Base-by-base conservation (phyloP, 1,140 invertebrate species). In the Neodiprion pinetum region DNA sequence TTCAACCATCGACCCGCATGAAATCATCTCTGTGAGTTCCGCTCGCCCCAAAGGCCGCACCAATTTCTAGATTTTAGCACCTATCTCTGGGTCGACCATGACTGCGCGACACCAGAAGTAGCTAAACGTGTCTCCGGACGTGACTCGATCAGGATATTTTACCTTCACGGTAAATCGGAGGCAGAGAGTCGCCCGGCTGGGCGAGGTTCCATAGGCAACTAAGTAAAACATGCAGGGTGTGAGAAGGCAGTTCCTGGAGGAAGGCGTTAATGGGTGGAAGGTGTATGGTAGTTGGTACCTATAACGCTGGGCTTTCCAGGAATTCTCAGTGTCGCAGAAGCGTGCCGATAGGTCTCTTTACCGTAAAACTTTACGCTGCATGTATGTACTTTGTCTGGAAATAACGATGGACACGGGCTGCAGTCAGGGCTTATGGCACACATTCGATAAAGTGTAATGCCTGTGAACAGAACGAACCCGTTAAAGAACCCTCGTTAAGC, bases 111-210 rank as follows among this genome's bases (percentile, higher is more conserved):
- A 40, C 9, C 53, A 17, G 53, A 61, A 1, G 53, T 61, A 17
- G 53, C 53, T 61, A 61, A 61, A 17, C 53, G 53, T 61, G 53
- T 17, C n/a, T 61, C 53, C 53, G 53, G 53, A 61, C 53, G 28
- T 61, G 53, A 61, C 53, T 61, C n/a, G 53, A 61, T 61, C 53
- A n/a, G 11, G 11, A 14, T 61, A 61, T 61, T 61, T 8, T 61
- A 61, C 11, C 11, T 61, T 61, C n/a, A 61, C 53, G 53, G 53
- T 61, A 61, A 61, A 61, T 14, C 4, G 53, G 53, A 40, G 28
- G 28, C 5, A 40, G 5, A 40, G 5, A 12, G 53, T 61, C 28
- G 5, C 28, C 28, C 11, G n/a, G 9, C 11, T 12, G 9, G 53
- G 11, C 9, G 53, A 61, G 53, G 28, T 40, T 40, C 28, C 28